Base-by-base conservation (phyloP, 2,797 vertebrate species). In the Linurgus olivaceus region DNA sequence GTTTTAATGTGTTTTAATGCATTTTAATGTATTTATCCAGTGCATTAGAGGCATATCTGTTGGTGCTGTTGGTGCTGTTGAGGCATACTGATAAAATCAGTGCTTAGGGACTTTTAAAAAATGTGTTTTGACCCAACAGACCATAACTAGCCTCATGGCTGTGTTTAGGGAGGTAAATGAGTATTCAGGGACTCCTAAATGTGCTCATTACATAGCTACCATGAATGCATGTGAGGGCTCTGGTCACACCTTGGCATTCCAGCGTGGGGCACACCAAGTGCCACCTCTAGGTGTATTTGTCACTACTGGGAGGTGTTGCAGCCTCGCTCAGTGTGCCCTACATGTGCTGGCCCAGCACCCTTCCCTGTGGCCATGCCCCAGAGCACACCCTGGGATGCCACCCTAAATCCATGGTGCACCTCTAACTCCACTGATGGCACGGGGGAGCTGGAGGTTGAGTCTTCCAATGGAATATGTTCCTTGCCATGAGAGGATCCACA, bases 101-200 rank as follows among this genome's bases (percentile, higher is more conserved):
- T 24, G 48, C 66, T 44, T 29, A 47, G 44, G 20, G 73, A 82
- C 73, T 68, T 74, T 29, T 59, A 13, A 75, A 94, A 81, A 42
- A 71, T 29, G 18, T 77, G 55, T 76, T 88, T 85, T 90, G 83
- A 72, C 77, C 48, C 74, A 82, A 62, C 47, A 71, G 52, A 54
- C 50, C 50, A 38, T 33, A 92, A 88, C 0, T 9, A 71, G 67
- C 11, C 40, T 85, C 81, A 42, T 75, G 71, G 51, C 29, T 93
- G 25, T 86, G 75, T 87, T 94, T 86, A 80, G 45, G 73, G 75
- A 82, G 17, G 50, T 17, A 57, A 93, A 86, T 1, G 5, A 63
- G 76, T 51, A 42, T 75, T 90, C 31, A 68, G 90, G 63, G 82
- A 79, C 52, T 90, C 54, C 26, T 92, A 87, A 90, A 95, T n/a